Evolutionary conservation across 2,113 vertebrate species (phyloP).

Genomic region (Ophiodon elongatus): DNA sequence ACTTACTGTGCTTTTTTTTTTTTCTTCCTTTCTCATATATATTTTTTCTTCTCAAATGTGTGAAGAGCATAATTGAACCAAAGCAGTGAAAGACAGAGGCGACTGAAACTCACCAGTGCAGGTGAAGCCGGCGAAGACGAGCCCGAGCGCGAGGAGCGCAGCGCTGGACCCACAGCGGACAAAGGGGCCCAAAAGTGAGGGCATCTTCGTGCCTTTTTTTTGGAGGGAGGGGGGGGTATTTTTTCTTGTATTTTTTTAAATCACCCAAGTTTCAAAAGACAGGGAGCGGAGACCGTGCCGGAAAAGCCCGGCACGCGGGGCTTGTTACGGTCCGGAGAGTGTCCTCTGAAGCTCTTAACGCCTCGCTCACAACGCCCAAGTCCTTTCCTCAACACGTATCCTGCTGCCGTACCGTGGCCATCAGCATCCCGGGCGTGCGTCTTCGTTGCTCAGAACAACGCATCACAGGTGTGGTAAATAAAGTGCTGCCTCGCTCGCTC

Average conservation of each 20-base stretch:
- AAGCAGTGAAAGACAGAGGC: background rate
- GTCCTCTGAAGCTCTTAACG: constrained; percentile 68
- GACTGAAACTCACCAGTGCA: constrained; percentile 83
- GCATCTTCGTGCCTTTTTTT: constrained; percentile 69
- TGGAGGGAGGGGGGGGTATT: background rate
- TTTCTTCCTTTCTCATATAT: too few species aligned
- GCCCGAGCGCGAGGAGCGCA: constrained; percentile 73
- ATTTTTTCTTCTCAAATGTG: background rate
- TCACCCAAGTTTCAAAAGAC: constrained; percentile 74
- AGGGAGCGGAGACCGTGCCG: constrained; percentile 32
- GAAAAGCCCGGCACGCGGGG: constrained; percentile 35
- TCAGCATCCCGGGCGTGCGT: constrained; percentile 77
- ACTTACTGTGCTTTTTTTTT: background rate
- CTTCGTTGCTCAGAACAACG: constrained; percentile 84
- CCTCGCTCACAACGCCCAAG: constrained; percentile 64
- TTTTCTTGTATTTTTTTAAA: constrained; percentile 2
- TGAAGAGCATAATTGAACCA: background rate
- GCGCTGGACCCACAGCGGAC: constrained; percentile 79
- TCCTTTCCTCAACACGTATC: constrained; percentile 79
- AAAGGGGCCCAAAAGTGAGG: constrained; percentile 82
- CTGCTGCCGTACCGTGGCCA: constrained; percentile 72
- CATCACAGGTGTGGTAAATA: constrained; percentile 86
- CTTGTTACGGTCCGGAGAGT: constrained; percentile 56
- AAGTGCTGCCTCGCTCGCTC: constrained; percentile 58
- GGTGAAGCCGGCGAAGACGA: constrained; percentile 78